Percentiles rank a stretch among this genome's conserved stretches.
These are phyloP conservation scores for Mus minutoides DNA, from an alignment of 2,797 vertebrate genomes.

Conservation along the genomic window DNA sequence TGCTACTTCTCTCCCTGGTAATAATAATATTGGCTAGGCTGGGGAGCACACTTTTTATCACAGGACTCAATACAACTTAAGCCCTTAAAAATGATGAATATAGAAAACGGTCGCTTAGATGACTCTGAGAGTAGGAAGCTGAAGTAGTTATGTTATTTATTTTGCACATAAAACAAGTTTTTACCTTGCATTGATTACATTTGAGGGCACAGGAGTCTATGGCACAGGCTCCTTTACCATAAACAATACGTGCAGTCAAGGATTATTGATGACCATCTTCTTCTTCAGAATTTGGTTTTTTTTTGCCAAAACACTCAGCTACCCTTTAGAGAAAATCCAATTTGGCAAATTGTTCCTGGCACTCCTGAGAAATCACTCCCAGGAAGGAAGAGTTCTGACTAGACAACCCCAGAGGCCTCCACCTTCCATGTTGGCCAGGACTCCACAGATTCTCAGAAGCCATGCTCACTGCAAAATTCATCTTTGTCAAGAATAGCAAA, in stretches of 20 bases:
- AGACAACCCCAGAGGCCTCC: background rate
- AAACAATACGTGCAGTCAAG: conserved; percentile 43
- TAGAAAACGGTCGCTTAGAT: conserved; percentile 5
- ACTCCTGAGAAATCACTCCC: conserved; percentile 64
- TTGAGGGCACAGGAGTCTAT: background rate
- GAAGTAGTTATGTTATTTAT: conserved; percentile 52
- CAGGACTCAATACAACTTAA: background rate
- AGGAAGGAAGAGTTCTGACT: conserved; percentile 36
- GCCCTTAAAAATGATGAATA: conserved; percentile 36
- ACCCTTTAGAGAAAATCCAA: conserved; percentile 60
- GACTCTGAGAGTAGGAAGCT: background rate
- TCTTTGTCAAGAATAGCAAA: conserved; percentile 84
- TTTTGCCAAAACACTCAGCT: conserved; percentile 62
- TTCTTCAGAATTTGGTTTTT: conserved; percentile 46
- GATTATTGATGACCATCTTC: conserved; percentile 63
- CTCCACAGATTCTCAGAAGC: conserved; percentile 42
- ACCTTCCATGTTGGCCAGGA: conserved; percentile 2
- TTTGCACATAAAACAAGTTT: conserved; percentile 53
- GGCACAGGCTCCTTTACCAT: background rate
- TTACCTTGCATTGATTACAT: background rate
- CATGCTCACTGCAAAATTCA: conserved; percentile 73
- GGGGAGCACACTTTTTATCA: background rate
- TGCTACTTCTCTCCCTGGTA: background rate
- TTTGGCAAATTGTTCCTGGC: conserved; percentile 61
- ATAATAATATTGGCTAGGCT: background rate